Evolutionary conservation across 2,797 vertebrate genomes (phyloP).

Genomic region (Melanotaenia maccullochi): DNA sequence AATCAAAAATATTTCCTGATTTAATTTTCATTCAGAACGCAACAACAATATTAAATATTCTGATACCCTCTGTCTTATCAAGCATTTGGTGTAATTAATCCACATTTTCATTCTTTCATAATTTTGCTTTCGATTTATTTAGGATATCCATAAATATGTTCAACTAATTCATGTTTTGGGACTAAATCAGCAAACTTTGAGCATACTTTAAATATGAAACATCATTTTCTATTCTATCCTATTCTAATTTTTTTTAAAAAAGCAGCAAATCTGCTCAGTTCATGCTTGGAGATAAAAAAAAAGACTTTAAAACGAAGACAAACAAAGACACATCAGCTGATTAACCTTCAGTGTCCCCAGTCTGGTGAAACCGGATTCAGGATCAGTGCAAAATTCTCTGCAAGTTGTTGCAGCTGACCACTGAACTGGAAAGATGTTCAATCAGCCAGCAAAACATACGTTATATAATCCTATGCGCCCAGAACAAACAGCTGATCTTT

Average conservation of each 20-base stretch:
- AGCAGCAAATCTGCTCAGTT: neutral
- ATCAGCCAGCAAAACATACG: slow-evolving; percentile 35
- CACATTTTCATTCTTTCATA: no score
- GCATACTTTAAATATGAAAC: no score
- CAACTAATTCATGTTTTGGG: neutral
- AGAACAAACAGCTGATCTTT: slow-evolving; percentile 53
- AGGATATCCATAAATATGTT: neutral
- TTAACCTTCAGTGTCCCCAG: neutral
- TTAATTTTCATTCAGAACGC: neutral
- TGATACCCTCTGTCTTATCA: no score
- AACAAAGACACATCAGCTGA: neutral
- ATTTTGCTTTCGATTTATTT: neutral
- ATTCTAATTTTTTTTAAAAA: no score
- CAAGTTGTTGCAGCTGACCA: neutral
- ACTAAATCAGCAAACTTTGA: neutral
- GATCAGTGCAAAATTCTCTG: neutral
- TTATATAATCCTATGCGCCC: slow-evolving; percentile 50
- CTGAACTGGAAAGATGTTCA: slow-evolving; percentile 38
- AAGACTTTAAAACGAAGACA: neutral
- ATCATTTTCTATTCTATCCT: no score
- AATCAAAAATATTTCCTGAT: neutral
- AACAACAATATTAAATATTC: no score
- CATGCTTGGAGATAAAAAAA: neutral
- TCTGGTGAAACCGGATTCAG: neutral
- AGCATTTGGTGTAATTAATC: no score